Conservation (phyloP, 2,113 vertebrate species). For the Equus quagga region DNA sequence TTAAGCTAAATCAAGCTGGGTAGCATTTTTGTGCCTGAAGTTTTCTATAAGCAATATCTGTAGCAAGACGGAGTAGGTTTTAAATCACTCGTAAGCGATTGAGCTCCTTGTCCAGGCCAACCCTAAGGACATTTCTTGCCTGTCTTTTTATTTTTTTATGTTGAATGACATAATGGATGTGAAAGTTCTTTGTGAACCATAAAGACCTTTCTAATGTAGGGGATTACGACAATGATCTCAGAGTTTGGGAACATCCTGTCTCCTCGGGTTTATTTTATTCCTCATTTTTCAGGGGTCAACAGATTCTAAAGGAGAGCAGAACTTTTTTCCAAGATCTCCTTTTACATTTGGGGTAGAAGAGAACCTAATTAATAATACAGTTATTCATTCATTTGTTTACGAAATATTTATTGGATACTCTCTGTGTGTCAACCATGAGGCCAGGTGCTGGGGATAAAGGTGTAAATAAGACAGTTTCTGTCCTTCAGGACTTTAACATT, state of each 20-base stretch:
- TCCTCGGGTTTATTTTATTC: constrained; percentile 57
- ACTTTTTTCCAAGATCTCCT: constrained; percentile 52
- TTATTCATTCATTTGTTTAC: constrained; percentile 29
- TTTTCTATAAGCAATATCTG: constrained; percentile 78
- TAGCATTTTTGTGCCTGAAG: constrained; percentile 62
- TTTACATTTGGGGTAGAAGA: background rate
- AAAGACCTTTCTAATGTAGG: constrained; percentile 74
- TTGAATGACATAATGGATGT: constrained; percentile 78
- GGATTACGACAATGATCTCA: constrained; percentile 66
- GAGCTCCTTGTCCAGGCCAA: constrained; percentile 49
- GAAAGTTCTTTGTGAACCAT: constrained; percentile 73
- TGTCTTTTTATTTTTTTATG: constrained; percentile 55
- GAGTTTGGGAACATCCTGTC: constrained; percentile 75
- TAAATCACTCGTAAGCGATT: constrained; percentile 71
- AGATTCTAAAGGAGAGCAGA: constrained; percentile 63
- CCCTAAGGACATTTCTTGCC: constrained; percentile 72
- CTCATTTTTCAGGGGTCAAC: constrained; percentile 71
- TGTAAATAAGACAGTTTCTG: background rate
- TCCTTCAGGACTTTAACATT: background rate
- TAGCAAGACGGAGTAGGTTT: constrained; percentile 53
- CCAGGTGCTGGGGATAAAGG: background rate
- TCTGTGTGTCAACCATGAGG: background rate
- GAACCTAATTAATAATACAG: constrained; percentile 34
- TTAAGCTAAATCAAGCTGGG: constrained; percentile 80
- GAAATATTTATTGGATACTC: background rate